A percentile compares a stretch with the other conserved stretches of the same genome.
Conservation (phyloP, 2,797 vertebrate species). For the Leptatherina wallacei region DNA sequence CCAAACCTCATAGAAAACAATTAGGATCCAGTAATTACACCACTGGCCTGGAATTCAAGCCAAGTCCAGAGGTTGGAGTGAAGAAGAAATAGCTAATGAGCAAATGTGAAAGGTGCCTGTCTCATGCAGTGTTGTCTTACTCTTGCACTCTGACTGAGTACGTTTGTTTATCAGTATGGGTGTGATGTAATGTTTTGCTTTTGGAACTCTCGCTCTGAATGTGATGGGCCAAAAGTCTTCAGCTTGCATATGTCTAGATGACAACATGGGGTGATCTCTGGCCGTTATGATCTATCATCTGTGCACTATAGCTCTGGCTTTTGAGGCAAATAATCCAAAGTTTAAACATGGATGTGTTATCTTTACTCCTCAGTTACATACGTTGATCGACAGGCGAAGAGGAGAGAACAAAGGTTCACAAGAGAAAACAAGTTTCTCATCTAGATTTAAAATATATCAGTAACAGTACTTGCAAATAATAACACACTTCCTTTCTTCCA, state of each 20-base stretch:
- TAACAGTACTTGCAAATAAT: slow-evolving; percentile 1
- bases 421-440: slow-evolving; percentile 49
- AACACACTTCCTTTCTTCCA: slow-evolving; percentile 19
- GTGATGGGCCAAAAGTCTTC: slow-evolving; percentile 34
- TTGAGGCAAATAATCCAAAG: slow-evolving; percentile 28
- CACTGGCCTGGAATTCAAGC: slow-evolving; percentile 67
- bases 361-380: slow-evolving; percentile 32
- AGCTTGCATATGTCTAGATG: slow-evolving; percentile 30
- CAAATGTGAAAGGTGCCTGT: slow-evolving; percentile 60
- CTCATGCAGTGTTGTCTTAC: slow-evolving; percentile 63
- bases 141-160: slow-evolving; percentile 38
- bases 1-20: slow-evolving; percentile 78
- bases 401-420: slow-evolving; percentile 23
- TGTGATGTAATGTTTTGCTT: slow-evolving; percentile 77
- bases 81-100: slow-evolving; percentile 48
- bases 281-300: slow-evolving; percentile 19
- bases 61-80: slow-evolving; percentile 52
- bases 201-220: slow-evolving; percentile 40
- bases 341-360: slow-evolving; percentile 49
- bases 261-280: slow-evolving; percentile 43
- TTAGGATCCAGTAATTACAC: slow-evolving; percentile 76
- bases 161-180: slow-evolving; percentile 53
- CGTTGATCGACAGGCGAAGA: slow-evolving; percentile 19
- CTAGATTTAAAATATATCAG: slow-evolving; percentile 25
- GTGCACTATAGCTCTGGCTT: slow-evolving; percentile 26